A percentile compares a stretch with the other conserved stretches of the same genome.
Evolutionary conservation across 2,888 invertebrate species (phyloP).

Genomic region (Tiliacea aurago): DNA sequence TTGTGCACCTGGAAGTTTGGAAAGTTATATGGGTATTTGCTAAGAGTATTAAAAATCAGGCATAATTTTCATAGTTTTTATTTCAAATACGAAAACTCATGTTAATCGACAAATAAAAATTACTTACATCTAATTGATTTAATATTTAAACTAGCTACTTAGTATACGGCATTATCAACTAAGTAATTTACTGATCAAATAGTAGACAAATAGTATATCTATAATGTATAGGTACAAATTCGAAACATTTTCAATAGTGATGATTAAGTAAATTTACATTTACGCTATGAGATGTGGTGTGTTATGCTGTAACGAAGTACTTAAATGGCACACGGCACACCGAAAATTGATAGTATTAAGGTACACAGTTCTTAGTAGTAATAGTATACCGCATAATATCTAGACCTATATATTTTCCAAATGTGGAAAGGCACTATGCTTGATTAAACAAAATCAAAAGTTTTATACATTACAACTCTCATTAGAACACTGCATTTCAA

Average conservation of each 20-base stretch:
- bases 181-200: slow-evolving; percentile 74
- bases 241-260: slow-evolving; percentile 73
- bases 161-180: slow-evolving; percentile 77
- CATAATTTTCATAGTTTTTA: slow-evolving; percentile 72
- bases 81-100: slow-evolving; percentile 79
- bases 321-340: slow-evolving; percentile 67
- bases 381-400: slow-evolving; percentile 71
- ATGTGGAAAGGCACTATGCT: slow-evolving; percentile 88
- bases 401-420: slow-evolving; percentile 78
- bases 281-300: slow-evolving; percentile 63
- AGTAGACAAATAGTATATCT: slow-evolving; percentile 74
- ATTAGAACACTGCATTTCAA: slow-evolving; percentile 48
- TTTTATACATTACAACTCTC: slow-evolving; percentile 59
- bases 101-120: slow-evolving; percentile 81
- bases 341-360: slow-evolving; percentile 64
- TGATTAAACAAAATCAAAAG: slow-evolving; percentile 76
- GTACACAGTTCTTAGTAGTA: slow-evolving; percentile 71
- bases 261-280: slow-evolving; percentile 66
- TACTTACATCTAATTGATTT: slow-evolving; percentile 80
- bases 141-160: slow-evolving; percentile 83
- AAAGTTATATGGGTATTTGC: neutral
- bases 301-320: slow-evolving; percentile 62
- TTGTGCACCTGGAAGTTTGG: neutral
- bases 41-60: slow-evolving; percentile 41
- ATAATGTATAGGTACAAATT: slow-evolving; percentile 77